Percentiles rank a stretch among this genome's conserved stretches.
These are phyloP conservation scores for Artibeus lituratus DNA, from an alignment of 2,797 vertebrate genomes.

Conservation along the genomic window DNA sequence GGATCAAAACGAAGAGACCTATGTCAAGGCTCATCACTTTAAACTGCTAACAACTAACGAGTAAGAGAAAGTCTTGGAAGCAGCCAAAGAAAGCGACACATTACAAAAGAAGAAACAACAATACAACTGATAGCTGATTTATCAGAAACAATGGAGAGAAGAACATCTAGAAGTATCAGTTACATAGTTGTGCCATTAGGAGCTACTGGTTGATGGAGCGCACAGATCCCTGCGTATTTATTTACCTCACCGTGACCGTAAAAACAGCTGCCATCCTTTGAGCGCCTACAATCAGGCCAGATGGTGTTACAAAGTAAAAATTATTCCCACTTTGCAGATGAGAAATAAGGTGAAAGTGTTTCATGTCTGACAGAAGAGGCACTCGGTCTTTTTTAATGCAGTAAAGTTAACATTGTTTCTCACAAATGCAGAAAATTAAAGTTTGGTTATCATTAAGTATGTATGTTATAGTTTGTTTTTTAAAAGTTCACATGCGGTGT, in stretches of 20 bases:
- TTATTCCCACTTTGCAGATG: neutral
- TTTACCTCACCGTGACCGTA: neutral
- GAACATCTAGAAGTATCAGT: too few species aligned
- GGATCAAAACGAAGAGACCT: neutral
- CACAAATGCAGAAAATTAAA: neutral
- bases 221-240: neutral
- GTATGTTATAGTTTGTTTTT: neutral
- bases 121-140: neutral
- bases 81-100: neutral
- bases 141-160: neutral
- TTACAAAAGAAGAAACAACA: neutral
- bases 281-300: neutral
- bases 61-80: neutral
- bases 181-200: neutral
- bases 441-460: neutral
- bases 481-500: neutral
- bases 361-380: neutral
- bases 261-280: neutral
- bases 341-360: neutral
- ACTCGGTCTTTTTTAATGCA: neutral
- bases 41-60: neutral
- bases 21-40: neutral
- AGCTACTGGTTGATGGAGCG: neutral
- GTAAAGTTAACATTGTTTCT: neutral
- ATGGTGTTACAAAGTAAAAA: neutral